phyloP scores from a whole-genome alignment of 2,888 invertebrate species.

The Drosophila histrio region DNA sequence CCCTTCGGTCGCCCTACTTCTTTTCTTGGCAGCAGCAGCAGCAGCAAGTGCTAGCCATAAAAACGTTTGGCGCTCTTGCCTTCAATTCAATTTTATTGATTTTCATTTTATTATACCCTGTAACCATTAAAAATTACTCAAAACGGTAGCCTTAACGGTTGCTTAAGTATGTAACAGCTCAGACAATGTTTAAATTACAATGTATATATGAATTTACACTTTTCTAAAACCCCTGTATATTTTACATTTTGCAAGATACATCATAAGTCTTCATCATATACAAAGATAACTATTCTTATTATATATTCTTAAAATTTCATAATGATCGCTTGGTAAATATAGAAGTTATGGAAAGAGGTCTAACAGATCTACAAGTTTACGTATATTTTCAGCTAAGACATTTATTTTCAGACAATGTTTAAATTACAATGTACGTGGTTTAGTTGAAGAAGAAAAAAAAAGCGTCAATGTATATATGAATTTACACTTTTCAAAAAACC shows the following conservation, averaged over 20 bases:
- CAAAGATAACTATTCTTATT: neutral
- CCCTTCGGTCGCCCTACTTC: neutral
- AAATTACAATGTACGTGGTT: too few species aligned
- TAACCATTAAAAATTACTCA: neutral
- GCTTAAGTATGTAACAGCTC: neutral
- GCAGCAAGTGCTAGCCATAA: conserved; percentile 60
- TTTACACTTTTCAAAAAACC: too few species aligned
- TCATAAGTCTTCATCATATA: neutral
- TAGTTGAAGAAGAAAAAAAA: too few species aligned
- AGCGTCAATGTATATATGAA: too few species aligned
- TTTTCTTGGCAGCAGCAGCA: conserved; percentile 1
- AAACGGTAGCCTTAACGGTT: conserved; percentile 1
- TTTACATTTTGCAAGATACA: neutral
- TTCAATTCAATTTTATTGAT: conserved; percentile 78
- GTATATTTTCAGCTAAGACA: too few species aligned
- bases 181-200: too few species aligned
- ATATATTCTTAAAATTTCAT: neutral
- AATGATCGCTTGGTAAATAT: neutral
- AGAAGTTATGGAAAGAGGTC: neutral
- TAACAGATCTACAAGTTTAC: neutral
- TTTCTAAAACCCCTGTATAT: neutral
- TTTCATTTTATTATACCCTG: conserved; percentile 60
- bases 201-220: too few species aligned
- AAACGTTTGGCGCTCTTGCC: conserved; percentile 61
- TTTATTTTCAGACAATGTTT: neutral